Evolutionary conservation across 2,113 vertebrate genomes (phyloP).

Genomic region (Urocolius indicus): DNA sequence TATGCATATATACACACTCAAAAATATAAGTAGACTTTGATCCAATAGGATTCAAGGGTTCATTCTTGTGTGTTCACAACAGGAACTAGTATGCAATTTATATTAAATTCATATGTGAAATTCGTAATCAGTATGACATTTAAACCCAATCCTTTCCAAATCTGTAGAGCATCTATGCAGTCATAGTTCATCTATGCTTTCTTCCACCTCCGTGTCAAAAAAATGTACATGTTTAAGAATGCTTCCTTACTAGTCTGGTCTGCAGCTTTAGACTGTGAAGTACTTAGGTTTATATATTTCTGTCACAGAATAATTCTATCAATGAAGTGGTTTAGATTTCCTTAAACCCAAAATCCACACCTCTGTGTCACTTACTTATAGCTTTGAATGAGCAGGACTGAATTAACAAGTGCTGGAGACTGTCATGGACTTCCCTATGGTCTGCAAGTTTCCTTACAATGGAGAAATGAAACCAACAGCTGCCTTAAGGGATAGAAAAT

Average conservation of each 20-base stretch:
- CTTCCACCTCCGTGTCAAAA: background rate
- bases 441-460: background rate
- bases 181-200: background rate
- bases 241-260: background rate
- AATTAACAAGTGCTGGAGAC: background rate
- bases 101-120: no score
- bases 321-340: background rate
- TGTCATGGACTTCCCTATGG: background rate
- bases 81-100: no score
- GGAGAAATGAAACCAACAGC: background rate
- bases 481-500: background rate
- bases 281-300: background rate
- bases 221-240: accelerated
- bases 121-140: background rate
- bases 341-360: background rate
- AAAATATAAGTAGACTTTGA: background rate
- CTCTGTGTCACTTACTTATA: background rate
- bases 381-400: background rate
- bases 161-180: background rate
- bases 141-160: background rate
- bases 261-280: background rate
- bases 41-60: background rate
- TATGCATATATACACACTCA: background rate
- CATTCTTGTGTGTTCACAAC: background rate
- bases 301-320: background rate